These are phyloP conservation scores for Cyprinus carpio DNA, from an alignment of 2,113 vertebrate genomes.

Conservation along the genomic window DNA sequence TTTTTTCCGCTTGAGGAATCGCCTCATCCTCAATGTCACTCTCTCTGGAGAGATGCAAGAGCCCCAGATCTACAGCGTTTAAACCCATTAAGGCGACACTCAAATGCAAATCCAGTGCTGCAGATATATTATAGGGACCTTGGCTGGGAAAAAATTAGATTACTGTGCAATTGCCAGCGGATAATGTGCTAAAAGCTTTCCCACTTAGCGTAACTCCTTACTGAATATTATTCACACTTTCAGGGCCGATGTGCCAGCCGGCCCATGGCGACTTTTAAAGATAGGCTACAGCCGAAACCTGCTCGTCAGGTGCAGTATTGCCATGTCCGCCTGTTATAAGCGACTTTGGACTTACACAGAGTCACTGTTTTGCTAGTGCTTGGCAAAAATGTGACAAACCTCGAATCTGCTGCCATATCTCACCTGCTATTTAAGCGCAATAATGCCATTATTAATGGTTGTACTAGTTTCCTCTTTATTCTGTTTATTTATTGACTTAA, in stretches of 20 bases:
- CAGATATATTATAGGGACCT: slow-evolving; percentile 85
- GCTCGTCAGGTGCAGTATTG: neutral
- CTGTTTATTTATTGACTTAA: no score
- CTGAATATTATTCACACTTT: slow-evolving; percentile 91
- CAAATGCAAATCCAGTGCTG: slow-evolving; percentile 84
- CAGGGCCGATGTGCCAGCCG: slow-evolving; percentile 68
- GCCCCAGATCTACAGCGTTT: slow-evolving; percentile 65
- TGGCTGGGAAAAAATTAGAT: slow-evolving; percentile 80
- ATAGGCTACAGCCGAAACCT: neutral
- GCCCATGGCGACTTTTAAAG: slow-evolving; percentile 31
- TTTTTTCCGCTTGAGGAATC: slow-evolving; percentile 58
- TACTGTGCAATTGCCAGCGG: slow-evolving; percentile 86
- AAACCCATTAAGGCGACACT: slow-evolving; percentile 85
- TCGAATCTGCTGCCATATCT: neutral
- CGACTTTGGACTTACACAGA: neutral
- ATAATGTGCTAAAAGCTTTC: slow-evolving; percentile 98
- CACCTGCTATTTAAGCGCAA: neutral
- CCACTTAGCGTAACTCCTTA: slow-evolving; percentile 82
- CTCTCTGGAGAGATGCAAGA: slow-evolving; percentile 67
- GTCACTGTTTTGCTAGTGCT: neutral
- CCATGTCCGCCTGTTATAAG: neutral
- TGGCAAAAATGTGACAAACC: neutral
- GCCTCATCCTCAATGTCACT: slow-evolving; percentile 83
- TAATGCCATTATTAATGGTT: neutral
- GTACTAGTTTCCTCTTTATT: neutral